These are phyloP conservation scores for Drosophila funebris DNA, from an alignment of 1,140 invertebrate species.

Conservation along the genomic window DNA sequence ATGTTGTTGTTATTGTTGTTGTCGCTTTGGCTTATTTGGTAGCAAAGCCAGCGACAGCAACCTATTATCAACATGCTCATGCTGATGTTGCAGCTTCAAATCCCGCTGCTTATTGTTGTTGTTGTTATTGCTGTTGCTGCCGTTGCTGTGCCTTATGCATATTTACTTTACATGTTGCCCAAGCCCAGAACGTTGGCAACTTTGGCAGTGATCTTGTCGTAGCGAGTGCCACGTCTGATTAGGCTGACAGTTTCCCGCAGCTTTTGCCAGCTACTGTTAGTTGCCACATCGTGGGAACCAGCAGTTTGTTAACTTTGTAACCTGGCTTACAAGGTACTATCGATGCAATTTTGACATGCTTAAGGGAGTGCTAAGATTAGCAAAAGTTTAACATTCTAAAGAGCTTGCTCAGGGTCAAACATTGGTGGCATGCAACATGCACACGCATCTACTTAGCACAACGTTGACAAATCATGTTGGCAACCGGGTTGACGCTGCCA, in stretches of 20 bases:
- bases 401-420: not conserved
- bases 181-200: conserved; percentile 5
- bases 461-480: conserved; percentile 66
- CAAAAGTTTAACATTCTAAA: not conserved
- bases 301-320: not conserved
- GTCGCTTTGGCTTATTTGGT: conserved; percentile 62
- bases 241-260: conserved; percentile 70
- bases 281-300: conserved; percentile 45
- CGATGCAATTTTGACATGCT: not conserved
- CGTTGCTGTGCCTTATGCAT: conserved; percentile 52
- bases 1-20: conserved; percentile 24
- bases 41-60: conserved; percentile 29
- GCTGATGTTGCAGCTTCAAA: conserved; percentile 43
- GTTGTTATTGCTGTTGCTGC: conserved; percentile 5
- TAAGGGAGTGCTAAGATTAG: not conserved
- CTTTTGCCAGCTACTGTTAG: conserved; percentile 63
- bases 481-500: conserved; percentile 48
- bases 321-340: not conserved
- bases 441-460: not conserved
- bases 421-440: conserved; percentile 11
- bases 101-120: conserved; percentile 48
- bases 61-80: conserved; percentile 60
- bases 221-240: conserved; percentile 70
- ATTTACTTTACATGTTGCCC: conserved; percentile 68
- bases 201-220: conserved; percentile 76